Base-by-base conservation (phyloP, 2,113 vertebrate species). In the Eonycteris spelaea region DNA sequence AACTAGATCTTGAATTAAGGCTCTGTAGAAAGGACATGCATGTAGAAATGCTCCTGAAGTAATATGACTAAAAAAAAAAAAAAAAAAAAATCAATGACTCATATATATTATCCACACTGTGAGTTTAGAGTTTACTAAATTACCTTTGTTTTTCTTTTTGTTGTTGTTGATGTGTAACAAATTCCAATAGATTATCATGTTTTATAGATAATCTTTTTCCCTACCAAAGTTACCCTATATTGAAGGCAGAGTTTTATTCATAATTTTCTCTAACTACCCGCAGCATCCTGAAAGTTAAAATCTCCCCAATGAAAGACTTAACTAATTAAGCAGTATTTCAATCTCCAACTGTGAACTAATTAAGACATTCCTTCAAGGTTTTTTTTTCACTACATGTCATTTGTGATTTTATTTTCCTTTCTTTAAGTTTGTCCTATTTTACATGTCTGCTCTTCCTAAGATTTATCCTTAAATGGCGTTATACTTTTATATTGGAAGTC, bases 291-390 rank as follows among this genome's bases (percentile, higher is more conserved):
- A 95, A 98, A 98, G 96, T 98, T 98, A 98, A 98, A 98, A 98
- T 97, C 98, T 98, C 94, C 95, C 96, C 98, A 97, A 97, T 97
- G 97, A 98, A 98, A 99, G 98, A 99, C 98, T 98, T 98, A 98
- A 99, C 98, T 98, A 98, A 98, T 99, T 98, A 99, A 98, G 97
- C 98, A 98, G 96, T 98, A 98, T 98, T 98, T 98, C 97, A 98
- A 98, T 97, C 98, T 98, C 99, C 99, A 98, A 98, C 99, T 99
- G 99, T 99, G 99, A 99, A 98, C 98, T 98, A 99, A 99, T 99
- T 99, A 99, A 98, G 98, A 98, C 98, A 99, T 98, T 98, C 97
- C 97, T 99, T 98, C 98, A 98, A 98, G 98, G 97, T 98, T 98
- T 98, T 98, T 98, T 88, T 40, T 40, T 40, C 40, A 93, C 96